Percentiles rank a stretch among this genome's conserved stretches.
These are phyloP conservation scores for Drosophila repleta DNA, from an alignment of 1,140 invertebrate genomes.

Conservation along the genomic window DNA sequence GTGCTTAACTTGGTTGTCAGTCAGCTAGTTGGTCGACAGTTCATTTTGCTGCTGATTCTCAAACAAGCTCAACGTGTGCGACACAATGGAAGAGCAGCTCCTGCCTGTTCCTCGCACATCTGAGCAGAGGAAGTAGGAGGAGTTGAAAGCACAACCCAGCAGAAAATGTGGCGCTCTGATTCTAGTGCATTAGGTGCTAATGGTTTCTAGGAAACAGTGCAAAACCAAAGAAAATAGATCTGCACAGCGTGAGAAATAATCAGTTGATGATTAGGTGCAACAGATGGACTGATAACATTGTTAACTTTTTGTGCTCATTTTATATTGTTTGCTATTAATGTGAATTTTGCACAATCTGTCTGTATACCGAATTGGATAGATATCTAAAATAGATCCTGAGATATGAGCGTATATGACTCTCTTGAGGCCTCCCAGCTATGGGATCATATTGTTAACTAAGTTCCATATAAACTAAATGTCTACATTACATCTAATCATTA, in stretches of 20 bases:
- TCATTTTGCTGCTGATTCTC: slow-evolving; percentile 19
- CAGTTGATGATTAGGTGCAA: no score
- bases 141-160: slow-evolving; percentile 11
- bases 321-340: no score
- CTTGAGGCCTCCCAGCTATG: no score
- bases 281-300: no score
- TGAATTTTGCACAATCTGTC: no score
- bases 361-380: no score
- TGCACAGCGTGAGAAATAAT: slow-evolving; percentile 30
- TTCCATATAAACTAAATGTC: no score
- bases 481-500: no score
- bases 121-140: slow-evolving; percentile 35
- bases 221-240: slow-evolving; percentile 6
- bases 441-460: no score
- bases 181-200: slow-evolving; percentile 49
- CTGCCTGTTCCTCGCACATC: slow-evolving; percentile 8
- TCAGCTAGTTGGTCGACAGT: slow-evolving; percentile 32
- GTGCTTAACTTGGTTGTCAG: slow-evolving; percentile 60
- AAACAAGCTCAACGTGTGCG: slow-evolving; percentile 60
- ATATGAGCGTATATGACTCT: no score
- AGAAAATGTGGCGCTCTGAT: slow-evolving; percentile 38
- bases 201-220: slow-evolving; percentile 30
- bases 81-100: slow-evolving; percentile 30
- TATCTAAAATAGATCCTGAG: no score
- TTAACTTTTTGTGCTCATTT: no score